A percentile compares a stretch with the other conserved stretches of the same genome.
phyloP scores from a whole-genome alignment of 2,113 vertebrate genomes.

The Oenanthe melanoleuca region DNA sequence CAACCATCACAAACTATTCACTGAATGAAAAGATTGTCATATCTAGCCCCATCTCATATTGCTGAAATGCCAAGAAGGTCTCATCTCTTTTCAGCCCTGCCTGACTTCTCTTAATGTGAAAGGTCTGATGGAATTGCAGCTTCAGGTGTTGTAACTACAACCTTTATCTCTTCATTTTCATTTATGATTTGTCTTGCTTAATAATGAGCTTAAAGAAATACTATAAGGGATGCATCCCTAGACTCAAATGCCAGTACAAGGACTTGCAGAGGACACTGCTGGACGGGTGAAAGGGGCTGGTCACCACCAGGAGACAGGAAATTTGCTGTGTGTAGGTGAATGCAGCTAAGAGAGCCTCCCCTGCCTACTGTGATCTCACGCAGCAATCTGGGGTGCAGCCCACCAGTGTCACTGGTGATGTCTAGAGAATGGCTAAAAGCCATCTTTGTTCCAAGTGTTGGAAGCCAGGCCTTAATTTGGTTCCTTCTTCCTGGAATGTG shows the following conservation, averaged over 20 bases:
- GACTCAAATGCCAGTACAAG: neutral
- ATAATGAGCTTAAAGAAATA: neutral
- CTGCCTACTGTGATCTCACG: neutral
- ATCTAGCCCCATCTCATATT: neutral
- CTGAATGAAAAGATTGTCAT: neutral
- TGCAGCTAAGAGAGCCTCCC: neutral
- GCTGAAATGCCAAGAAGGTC: neutral
- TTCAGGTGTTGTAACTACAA: neutral
- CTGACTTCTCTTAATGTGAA: neutral
- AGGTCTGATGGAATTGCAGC: neutral
- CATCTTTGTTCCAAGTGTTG: slow-evolving; percentile 46
- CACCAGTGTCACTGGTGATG: neutral
- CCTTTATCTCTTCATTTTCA: neutral
- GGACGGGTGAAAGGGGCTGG: neutral
- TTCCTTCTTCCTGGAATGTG: neutral
- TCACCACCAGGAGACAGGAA: neutral
- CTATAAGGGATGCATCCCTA: neutral
- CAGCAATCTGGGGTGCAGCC: neutral
- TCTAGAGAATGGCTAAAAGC: slow-evolving; percentile 13
- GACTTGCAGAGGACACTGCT: neutral
- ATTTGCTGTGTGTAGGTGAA: neutral
- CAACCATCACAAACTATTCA: neutral
- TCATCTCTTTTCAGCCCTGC: neutral
- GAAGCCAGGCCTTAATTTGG: slow-evolving; percentile 14
- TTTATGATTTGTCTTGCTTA: neutral